A percentile compares a stretch with the other conserved stretches of the same genome.
Conservation (phyloP, 2,113 vertebrate species). For the Riparia riparia region DNA sequence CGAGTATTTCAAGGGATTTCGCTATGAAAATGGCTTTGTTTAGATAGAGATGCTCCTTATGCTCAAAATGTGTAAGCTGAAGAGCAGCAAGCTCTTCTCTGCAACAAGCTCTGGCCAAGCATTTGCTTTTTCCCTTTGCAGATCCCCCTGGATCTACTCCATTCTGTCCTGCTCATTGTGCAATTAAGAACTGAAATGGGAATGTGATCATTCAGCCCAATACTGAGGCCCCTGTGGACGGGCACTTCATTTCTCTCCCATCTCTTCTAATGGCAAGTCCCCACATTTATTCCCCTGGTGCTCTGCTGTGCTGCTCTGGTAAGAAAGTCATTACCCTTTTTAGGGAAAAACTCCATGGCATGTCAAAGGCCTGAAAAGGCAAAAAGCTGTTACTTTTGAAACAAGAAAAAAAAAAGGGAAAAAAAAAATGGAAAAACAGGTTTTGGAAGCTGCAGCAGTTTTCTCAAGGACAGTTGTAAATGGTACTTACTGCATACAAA, state of each 20-base stretch:
- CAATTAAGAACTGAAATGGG: constrained; percentile 37
- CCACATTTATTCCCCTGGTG: neutral
- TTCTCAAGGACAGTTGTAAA: constrained; percentile 53
- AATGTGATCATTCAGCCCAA: neutral
- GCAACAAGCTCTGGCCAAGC: neutral
- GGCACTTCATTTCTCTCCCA: neutral
- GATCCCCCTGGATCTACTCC: constrained; percentile 8
- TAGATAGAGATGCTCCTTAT: neutral
- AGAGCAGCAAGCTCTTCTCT: neutral
- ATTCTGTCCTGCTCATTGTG: neutral
- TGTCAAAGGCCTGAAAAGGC: neutral
- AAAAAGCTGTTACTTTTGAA: constrained; percentile 19
- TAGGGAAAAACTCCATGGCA: neutral
- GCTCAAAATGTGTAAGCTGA: neutral
- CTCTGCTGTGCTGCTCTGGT: neutral
- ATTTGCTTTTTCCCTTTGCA: neutral
- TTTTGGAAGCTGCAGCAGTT: constrained; percentile 9
- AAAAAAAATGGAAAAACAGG: neutral
- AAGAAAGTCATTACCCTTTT: constrained; percentile 20
- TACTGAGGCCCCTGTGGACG: neutral
- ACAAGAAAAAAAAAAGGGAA: neutral
- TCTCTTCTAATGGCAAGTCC: neutral
- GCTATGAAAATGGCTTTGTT: neutral
- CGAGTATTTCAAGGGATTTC: neutral
- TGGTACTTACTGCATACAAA: constrained; percentile 1